Evolutionary conservation across 2,113 vertebrate genomes (phyloP), one percentile per base, ranked within the genome.

Genomic region (Poeciliopsis occidentalis): DNA sequence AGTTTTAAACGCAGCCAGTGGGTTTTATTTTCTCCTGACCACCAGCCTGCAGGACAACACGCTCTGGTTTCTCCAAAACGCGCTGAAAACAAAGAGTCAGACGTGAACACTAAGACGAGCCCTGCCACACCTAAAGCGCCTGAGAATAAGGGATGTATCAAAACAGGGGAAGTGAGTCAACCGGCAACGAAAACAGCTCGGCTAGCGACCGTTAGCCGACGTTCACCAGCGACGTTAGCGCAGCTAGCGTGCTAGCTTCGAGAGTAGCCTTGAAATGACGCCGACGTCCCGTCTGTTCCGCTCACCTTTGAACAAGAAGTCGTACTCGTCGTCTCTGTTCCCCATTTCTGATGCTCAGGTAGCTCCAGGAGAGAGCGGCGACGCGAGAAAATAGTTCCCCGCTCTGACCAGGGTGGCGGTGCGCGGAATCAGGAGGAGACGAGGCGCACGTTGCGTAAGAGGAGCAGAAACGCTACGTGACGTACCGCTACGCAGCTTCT

Each of bases 251-350:
- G 78, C 76, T 87, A 79, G 64, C 70, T 17, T 11, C 17, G 64
- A 0, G 12, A 24, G n/a, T 15, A 13, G 3, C 31, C 7, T 12
- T 15, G 31, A 19, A 41, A 3, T 12, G 12, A 0, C 0, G 1
- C 11, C 3, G 7, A 22, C 32, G 4, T n/a, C 0, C 0, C 1
- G 47, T 63, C 10, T 6, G 19, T 2, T 24, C 64, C 15, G 12
- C 81, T 89, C 78, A 94, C 94, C 94, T 94, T 95, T 95, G 67
- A 95, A 95, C 63, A 95, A 84, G 88, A 95, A 95, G 67, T 95
- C 94, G 37, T 95, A 95, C 51, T 95, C 94, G 70, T 95, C 94
- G 75, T 95, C 94, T 85, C 94, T 89, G 92, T 94, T 95, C 30
- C 93, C 94, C 94, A 95, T 95, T n/a, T 60, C 29, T 89, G 34